Conservation (phyloP, 2,113 vertebrate species). For the Hemiprocne comata region DNA sequence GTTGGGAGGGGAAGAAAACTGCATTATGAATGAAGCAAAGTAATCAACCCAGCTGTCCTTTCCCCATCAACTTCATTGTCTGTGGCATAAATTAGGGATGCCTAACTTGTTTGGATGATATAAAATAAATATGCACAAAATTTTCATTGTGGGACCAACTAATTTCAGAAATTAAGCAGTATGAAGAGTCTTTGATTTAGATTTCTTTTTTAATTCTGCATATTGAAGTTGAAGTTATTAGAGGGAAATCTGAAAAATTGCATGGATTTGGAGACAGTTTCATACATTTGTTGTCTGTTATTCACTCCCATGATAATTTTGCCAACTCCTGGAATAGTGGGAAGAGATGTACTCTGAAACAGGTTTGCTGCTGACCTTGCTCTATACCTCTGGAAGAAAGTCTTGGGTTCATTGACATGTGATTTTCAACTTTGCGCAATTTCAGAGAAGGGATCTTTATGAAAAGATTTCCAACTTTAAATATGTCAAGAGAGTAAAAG, state of each 20-base stretch:
- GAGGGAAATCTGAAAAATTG: background rate
- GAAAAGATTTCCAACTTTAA: constrained; percentile 5
- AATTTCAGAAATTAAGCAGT: background rate
- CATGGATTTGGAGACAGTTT: background rate
- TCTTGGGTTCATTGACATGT: background rate
- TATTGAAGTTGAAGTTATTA: background rate
- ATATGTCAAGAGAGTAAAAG: background rate
- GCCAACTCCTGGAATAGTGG: background rate
- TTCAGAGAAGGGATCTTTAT: background rate
- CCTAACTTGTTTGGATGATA: background rate
- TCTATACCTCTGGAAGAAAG: background rate
- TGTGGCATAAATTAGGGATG: background rate
- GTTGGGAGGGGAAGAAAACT: background rate
- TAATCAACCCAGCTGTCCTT: background rate
- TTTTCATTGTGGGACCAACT: background rate
- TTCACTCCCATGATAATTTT: background rate
- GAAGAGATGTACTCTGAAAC: background rate
- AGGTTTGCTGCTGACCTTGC: background rate
- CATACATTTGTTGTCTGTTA: background rate
- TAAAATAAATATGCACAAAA: background rate
- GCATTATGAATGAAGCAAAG: background rate
- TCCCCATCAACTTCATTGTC: background rate
- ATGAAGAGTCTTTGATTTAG: background rate
- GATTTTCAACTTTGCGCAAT: background rate
- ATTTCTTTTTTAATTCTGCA: background rate